phyloP scores from a whole-genome alignment of 23 tunicate genomes.

The Botrylloides violaceus region DNA sequence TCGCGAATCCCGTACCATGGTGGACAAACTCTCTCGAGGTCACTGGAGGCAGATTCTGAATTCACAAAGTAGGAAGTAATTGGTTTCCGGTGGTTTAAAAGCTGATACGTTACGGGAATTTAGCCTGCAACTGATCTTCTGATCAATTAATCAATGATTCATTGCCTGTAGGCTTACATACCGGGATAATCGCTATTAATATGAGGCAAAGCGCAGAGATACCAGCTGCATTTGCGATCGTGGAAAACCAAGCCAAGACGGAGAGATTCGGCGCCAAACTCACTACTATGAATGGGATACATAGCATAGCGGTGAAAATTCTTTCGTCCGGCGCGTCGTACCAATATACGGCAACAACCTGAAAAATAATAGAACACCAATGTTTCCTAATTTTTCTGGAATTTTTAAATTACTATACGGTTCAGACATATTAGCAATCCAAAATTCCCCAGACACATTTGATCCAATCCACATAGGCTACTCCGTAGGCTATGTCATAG shows the following conservation, averaged over 20 bases:
- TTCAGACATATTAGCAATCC: too few relatives aligned
- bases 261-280: not conserved
- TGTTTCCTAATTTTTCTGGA: too few relatives aligned
- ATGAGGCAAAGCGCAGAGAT: not conserved
- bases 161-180: not conserved
- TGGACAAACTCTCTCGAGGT: not conserved
- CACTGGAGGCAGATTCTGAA: constrained; percentile 11
- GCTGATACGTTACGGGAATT: too few relatives aligned
- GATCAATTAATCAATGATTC: not conserved
- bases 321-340: not conserved
- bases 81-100: too few relatives aligned
- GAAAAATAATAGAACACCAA: not conserved
- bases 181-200: not conserved
- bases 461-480: too few relatives aligned
- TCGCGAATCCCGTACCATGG: not conserved
- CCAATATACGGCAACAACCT: constrained; percentile 16
- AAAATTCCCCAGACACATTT: too few relatives aligned
- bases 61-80: not conserved
- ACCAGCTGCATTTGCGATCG: constrained; percentile 1
- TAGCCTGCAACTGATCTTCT: too few relatives aligned
- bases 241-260: constrained; percentile 15
- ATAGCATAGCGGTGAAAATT: constrained; percentile 1
- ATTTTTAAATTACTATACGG: too few relatives aligned
- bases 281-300: not conserved
- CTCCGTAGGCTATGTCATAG: too few relatives aligned